A percentile compares a stretch with the other conserved stretches of the same genome.
phyloP scores from a whole-genome alignment of 1,140 invertebrate genomes.

The Laodelphax striatellus region DNA sequence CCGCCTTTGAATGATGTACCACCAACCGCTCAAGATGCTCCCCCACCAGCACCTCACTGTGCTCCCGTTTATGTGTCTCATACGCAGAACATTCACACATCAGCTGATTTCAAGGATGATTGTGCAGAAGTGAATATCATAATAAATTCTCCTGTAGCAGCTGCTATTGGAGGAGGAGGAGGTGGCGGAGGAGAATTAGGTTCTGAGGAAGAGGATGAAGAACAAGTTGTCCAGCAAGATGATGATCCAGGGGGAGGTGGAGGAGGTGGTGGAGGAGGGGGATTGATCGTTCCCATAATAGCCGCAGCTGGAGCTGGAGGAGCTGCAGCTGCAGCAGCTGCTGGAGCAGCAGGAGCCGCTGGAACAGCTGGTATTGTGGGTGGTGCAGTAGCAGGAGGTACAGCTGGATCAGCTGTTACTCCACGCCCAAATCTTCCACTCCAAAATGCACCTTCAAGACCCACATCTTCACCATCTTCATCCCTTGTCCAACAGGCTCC shows the following conservation, averaged over 20 bases:
- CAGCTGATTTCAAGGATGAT: conserved; percentile 2
- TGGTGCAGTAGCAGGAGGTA: neutral
- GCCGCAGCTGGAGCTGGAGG: conserved; percentile 8
- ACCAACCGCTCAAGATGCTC: neutral
- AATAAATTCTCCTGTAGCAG: conserved; percentile 11
- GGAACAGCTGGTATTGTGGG: neutral
- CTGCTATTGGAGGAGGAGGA: conserved; percentile 1
- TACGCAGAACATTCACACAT: neutral
- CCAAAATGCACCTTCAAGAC: neutral
- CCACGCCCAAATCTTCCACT: neutral
- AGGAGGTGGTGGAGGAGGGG: conserved; percentile 5
- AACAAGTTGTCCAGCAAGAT: neutral
- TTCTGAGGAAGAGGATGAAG: conserved; percentile 9
- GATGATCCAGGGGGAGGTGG: conserved; percentile 1
- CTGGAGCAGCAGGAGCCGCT: neutral
- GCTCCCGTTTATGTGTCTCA: conserved; percentile 5
- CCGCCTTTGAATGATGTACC: conserved; percentile 3
- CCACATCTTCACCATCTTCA: conserved; percentile 3
- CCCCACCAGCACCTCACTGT: conserved; percentile 1
- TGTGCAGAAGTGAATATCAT: conserved; percentile 12
- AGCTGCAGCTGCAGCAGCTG: conserved; percentile 9
- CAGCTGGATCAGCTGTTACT: neutral
- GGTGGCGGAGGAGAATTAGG: conserved; percentile 3
- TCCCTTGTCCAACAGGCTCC: neutral
- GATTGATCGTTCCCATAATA: conserved; percentile 1